phyloP scores from a whole-genome alignment of 2,113 vertebrate species.

The Mobula birostris region DNA sequence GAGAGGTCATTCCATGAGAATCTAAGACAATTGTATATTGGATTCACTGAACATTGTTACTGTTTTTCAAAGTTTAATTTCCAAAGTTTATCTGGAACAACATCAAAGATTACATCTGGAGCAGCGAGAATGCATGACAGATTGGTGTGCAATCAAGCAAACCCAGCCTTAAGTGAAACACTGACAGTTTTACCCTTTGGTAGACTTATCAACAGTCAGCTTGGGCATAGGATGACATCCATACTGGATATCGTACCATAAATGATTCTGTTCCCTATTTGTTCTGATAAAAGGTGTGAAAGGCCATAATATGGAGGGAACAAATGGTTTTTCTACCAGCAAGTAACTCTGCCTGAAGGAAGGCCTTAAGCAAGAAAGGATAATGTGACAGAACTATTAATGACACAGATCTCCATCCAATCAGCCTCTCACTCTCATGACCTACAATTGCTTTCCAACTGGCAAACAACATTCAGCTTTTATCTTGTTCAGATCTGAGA shows the following conservation, averaged over 20 bases:
- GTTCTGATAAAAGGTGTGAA: slow-evolving; percentile 11
- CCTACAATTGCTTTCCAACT: too few species aligned
- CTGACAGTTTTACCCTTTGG: background rate
- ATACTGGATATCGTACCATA: background rate
- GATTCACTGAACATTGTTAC: background rate
- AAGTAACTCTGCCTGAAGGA: background rate
- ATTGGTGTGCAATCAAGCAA: background rate
- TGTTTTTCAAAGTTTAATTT: background rate
- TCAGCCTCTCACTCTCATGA: too few species aligned
- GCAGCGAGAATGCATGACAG: background rate
- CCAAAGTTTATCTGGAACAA: background rate
- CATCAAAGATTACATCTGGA: background rate
- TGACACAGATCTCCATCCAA: too few species aligned
- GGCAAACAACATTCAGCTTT: too few species aligned
- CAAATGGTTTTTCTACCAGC: background rate
- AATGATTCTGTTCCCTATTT: background rate
- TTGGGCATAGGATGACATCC: background rate
- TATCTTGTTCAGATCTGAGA: too few species aligned
- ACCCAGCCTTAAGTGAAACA: background rate
- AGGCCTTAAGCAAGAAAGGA: background rate
- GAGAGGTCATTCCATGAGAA: background rate
- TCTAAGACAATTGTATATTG: background rate
- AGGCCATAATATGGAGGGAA: background rate
- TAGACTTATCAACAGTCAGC: background rate
- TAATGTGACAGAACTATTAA: background rate